A percentile compares a stretch with the other conserved stretches of the same genome.
Evolutionary conservation across 2,888 invertebrate species (phyloP).

Genomic region (Euproctis similis): DNA sequence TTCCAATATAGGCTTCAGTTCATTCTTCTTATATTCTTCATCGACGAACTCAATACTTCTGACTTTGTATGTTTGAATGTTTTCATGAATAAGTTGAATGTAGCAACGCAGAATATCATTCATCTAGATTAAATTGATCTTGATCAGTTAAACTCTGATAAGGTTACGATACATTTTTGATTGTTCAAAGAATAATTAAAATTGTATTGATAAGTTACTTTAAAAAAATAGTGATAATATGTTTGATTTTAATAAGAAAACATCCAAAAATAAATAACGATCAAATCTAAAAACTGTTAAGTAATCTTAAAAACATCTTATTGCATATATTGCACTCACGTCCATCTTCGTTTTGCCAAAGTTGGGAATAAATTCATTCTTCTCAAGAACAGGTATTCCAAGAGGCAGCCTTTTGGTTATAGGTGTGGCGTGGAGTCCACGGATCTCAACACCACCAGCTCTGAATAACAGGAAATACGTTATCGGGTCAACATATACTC

Average conservation of each 20-base stretch:
- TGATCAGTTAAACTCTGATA: too few relatives aligned
- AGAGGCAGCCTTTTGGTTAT: slow-evolving; percentile 81
- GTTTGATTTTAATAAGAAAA: too few relatives aligned
- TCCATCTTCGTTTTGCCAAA: slow-evolving; percentile 54
- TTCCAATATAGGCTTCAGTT: slow-evolving; percentile 67
- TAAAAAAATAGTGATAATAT: too few relatives aligned
- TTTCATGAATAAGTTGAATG: slow-evolving; percentile 84
- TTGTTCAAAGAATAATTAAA: too few relatives aligned
- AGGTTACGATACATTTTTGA: too few relatives aligned
- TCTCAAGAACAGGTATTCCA: slow-evolving; percentile 85
- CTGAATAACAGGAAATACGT: slow-evolving; percentile 37
- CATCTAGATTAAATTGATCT: slow-evolving; percentile 30
- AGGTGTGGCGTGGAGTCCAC: slow-evolving; percentile 84
- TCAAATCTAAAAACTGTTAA: too few relatives aligned
- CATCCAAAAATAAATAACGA: too few relatives aligned
- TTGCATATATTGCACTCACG: too few relatives aligned
- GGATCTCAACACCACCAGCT: slow-evolving; percentile 85
- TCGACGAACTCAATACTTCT: slow-evolving; percentile 74
- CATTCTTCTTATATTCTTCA: slow-evolving; percentile 65
- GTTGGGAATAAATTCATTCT: slow-evolving; percentile 83
- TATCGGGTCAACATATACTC: too few relatives aligned
- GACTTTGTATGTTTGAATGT: slow-evolving; percentile 77
- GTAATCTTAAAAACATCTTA: too few relatives aligned
- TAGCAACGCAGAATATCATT: slow-evolving; percentile 75
- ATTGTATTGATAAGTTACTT: too few relatives aligned